Percentiles rank a stretch among this genome's conserved stretches.
Evolutionary conservation across 2,797 vertebrate species (phyloP).

Genomic region (Malurus leucopterus): DNA sequence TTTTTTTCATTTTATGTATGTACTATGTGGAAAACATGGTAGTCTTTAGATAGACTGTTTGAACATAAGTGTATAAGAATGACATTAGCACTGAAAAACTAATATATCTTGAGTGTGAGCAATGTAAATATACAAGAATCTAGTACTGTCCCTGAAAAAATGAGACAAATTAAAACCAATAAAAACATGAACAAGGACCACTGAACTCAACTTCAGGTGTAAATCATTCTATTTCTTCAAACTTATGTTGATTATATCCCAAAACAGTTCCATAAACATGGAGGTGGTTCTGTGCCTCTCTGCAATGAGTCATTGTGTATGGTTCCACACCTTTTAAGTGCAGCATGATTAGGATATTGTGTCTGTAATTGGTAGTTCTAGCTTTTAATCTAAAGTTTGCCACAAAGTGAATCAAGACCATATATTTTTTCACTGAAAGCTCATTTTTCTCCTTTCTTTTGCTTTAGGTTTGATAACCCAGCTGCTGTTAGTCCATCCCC

Average conservation of each 20-base stretch:
- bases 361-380: not conserved
- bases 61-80: not conserved
- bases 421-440: not conserved
- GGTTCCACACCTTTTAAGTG: not conserved
- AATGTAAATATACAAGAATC: not conserved
- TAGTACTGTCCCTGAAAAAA: not conserved
- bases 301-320: not conserved
- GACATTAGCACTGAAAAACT: not conserved
- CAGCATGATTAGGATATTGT: not conserved
- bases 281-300: not conserved
- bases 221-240: not conserved
- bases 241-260: not conserved
- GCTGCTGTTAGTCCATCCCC: constrained; percentile 93
- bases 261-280: not conserved
- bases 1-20: not conserved
- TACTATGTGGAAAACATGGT: not conserved
- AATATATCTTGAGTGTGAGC: not conserved
- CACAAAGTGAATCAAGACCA: not conserved
- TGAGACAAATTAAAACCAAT: not conserved
- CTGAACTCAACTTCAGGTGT: not conserved
- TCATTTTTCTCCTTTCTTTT: not conserved
- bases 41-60: not conserved
- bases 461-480: constrained; percentile 94
- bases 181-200: not conserved
- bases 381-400: not conserved